These are phyloP conservation scores for Copidosoma floridanum DNA, from an alignment of 1,140 invertebrate species.

Conservation along the genomic window DNA sequence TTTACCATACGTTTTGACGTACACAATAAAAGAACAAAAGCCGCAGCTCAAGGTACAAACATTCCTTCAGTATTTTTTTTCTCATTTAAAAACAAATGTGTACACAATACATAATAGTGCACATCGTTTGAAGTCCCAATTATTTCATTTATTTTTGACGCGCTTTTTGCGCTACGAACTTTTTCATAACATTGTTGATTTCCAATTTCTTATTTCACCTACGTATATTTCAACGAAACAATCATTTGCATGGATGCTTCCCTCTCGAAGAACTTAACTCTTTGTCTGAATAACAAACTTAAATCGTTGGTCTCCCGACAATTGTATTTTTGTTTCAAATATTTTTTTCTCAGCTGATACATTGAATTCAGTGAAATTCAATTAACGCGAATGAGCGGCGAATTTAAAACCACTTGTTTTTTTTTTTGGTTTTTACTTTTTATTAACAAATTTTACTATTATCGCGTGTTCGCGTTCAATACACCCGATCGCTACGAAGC, in stretches of 20 bases:
- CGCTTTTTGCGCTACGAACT: background rate
- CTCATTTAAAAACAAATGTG: background rate
- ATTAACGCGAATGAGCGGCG: too few relatives aligned
- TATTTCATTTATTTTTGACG: background rate
- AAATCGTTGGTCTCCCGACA: too few relatives aligned
- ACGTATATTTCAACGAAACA: background rate
- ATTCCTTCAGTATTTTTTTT: background rate
- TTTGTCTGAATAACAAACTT: too few relatives aligned
- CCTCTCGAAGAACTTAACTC: background rate
- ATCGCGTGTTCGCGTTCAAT: conserved; percentile 9
- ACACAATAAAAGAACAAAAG: conserved; percentile 6
- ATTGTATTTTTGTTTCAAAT: too few relatives aligned
- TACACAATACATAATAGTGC: background rate
- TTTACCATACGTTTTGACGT: background rate
- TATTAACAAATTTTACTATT: conserved; percentile 3
- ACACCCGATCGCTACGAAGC: conserved; percentile 16
- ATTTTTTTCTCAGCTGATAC: too few relatives aligned
- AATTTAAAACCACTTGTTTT: background rate
- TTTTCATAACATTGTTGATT: background rate
- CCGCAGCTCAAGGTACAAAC: background rate
- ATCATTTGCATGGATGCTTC: too few relatives aligned
- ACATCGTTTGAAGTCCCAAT: background rate
- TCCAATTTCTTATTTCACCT: background rate
- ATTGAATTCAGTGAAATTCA: too few relatives aligned
- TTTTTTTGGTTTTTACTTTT: background rate